Evolutionary conservation across 1,140 invertebrate genomes (phyloP), one percentile per base, ranked within the genome.

Genomic region (Diachasma alloeum): DNA sequence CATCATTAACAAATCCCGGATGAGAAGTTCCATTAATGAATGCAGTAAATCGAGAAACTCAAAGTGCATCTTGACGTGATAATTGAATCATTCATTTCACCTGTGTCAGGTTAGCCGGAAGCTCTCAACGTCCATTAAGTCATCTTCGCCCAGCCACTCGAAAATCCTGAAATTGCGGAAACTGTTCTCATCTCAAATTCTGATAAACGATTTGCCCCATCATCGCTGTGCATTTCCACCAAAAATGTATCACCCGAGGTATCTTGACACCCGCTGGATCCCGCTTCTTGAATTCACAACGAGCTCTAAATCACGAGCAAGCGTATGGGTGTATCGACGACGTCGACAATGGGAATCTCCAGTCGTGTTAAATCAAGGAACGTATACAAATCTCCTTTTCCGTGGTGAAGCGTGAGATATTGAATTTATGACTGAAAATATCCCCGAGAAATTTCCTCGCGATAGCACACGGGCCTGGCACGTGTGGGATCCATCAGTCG

Each of bases 401-500:
- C 48, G 6, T 17, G 4, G 15, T 63, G 19, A 26, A 26, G 24
- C 0, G 22, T 11, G 59, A 63, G 13, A 63, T 67, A 24, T 67
- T 63, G 39, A 74, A 74, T 67, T 67, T 74, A 74, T 74, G 73
- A 48, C 36, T 74, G 37, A 15, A 63, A 67, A 74, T 42, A 74
- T 67, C 17, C n/a, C 39, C 22, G 37, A 13, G 39, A 39, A 69
- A 39, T n/a, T 74, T 26, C 66, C 73, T 19, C 15, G 37, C 67
- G 37, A 72, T 19, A 42, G 39, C 13, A 6, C 2, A 36, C 19
- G n/a, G n/a, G 22, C n/a, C 39, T 24, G 8, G 0, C 26, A 78
- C 73, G 68, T 81, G 77, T 76, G 78, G 15, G 72, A 81, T 75
- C 74, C 75, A 81, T 81, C 78, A 78, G 48, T 78, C 74, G 68